Evolutionary conservation across 2,113 vertebrate species (phyloP).

Genomic region (Pantherophis guttatus): DNA sequence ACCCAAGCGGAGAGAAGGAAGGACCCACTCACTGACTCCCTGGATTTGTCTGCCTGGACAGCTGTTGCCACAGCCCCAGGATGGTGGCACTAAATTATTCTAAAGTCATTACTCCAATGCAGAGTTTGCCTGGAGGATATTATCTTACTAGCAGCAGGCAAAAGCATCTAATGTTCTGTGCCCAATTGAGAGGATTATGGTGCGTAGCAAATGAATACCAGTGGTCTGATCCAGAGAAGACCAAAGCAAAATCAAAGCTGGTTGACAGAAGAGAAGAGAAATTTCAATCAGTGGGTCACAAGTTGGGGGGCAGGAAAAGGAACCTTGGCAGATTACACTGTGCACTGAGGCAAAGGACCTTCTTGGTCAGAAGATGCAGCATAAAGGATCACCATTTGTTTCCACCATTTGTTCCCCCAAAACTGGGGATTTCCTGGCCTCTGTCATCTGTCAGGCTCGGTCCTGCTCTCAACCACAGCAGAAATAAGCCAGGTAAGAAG

Average conservation of each 20-base stretch:
- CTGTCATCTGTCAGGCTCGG: not conserved
- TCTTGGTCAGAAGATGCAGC: too few species aligned
- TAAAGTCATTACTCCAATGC: slow-evolving; percentile 30
- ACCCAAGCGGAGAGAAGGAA: slow-evolving; percentile 37
- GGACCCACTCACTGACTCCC: not conserved
- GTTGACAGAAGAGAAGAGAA: slow-evolving; percentile 51
- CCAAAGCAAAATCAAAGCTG: slow-evolving; percentile 51
- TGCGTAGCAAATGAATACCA: not conserved
- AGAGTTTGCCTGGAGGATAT: slow-evolving; percentile 15
- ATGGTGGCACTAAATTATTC: not conserved
- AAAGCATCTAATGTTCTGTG: not conserved
- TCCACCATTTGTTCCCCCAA: not conserved
- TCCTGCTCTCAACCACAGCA: not conserved
- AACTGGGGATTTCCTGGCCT: not conserved
- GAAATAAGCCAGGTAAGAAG: not conserved
- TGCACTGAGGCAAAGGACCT: not conserved
- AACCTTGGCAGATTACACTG: not conserved
- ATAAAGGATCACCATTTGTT: too few species aligned
- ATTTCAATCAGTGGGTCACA: slow-evolving; percentile 40
- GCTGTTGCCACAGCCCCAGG: not conserved
- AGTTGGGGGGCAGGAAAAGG: slow-evolving; percentile 55
- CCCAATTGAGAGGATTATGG: slow-evolving; percentile 41
- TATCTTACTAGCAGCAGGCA: slow-evolving; percentile 22
- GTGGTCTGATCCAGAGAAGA: slow-evolving; percentile 53
- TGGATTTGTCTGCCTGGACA: not conserved